Conservation (phyloP, 2,113 vertebrate genomes). For the Elachura formosa region DNA sequence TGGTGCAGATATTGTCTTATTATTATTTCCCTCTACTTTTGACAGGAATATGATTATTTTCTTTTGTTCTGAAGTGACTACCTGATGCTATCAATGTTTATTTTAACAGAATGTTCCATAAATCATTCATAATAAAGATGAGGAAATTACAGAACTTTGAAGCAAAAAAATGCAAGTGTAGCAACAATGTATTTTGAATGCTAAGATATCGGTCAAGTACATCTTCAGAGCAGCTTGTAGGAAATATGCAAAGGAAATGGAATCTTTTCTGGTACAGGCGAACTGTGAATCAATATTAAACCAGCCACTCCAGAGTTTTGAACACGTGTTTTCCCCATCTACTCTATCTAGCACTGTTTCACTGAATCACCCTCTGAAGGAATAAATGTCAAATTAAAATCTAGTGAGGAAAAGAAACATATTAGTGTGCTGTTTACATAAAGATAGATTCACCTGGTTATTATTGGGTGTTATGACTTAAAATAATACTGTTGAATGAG, state of each 20-base stretch:
- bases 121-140: not conserved
- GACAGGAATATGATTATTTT: conserved; percentile 11
- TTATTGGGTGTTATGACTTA: conserved; percentile 23
- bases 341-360: not conserved
- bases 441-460: conserved; percentile 20
- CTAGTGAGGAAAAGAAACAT: conserved; percentile 24
- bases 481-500: conserved; percentile 4
- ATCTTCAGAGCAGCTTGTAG: conserved; percentile 25
- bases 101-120: conserved; percentile 37
- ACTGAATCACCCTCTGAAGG: conserved; percentile 3
- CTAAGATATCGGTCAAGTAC: conserved; percentile 23
- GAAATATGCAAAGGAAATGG: conserved; percentile 46
- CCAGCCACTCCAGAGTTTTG: not conserved
- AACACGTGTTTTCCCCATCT: not conserved
- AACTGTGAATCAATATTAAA: not conserved
- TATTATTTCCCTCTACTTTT: not conserved
- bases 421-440: not conserved
- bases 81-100: conserved; percentile 29
- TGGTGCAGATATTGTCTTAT: not conserved
- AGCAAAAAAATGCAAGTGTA: conserved; percentile 31
- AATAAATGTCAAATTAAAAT: conserved; percentile 49
- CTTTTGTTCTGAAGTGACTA: conserved; percentile 30
- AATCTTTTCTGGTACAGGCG: not conserved
- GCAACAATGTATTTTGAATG: not conserved
- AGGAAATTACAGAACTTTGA: conserved; percentile 62